These are phyloP conservation scores for Caerostris darwini DNA, from an alignment of 1,140 invertebrate species.

Conservation along the genomic window DNA sequence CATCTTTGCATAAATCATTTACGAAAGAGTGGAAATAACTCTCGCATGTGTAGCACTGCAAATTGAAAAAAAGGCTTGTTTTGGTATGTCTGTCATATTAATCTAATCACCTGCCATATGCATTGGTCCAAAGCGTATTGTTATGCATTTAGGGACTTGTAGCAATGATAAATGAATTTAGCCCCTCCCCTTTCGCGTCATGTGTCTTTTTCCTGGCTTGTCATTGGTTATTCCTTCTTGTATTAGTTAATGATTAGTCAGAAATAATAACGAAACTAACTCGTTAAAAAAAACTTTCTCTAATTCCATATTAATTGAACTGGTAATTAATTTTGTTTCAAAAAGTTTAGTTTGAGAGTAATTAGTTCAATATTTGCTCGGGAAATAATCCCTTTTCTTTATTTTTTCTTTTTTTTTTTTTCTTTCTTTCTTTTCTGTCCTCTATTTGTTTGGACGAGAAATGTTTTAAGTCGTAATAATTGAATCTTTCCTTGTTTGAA, in stretches of 20 bases:
- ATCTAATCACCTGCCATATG: conserved; percentile 34
- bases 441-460: not conserved
- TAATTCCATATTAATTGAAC: conserved; percentile 26
- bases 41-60: not conserved
- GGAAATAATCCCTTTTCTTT: not conserved
- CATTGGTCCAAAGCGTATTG: conserved; percentile 21
- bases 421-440: not conserved
- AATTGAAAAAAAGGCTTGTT: not conserved
- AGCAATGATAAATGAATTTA: conserved; percentile 29
- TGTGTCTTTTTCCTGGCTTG: not conserved
- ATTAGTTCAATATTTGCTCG: conserved; percentile 42
- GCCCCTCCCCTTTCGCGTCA: too few species aligned
- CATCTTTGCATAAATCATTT: conserved; percentile 3
- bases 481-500: not conserved
- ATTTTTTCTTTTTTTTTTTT: not conserved
- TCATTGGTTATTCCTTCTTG: not conserved
- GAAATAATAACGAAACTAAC: too few species aligned
- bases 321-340: conserved; percentile 19
- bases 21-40: conserved; percentile 5
- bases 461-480: not conserved
- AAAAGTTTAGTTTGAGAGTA: not conserved
- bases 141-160: not conserved
- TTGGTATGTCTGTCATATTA: not conserved
- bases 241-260: too few species aligned
- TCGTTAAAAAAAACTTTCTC: not conserved